A percentile compares a stretch with the other conserved stretches of the same genome.
These are phyloP conservation scores for Furcula furcula DNA, from an alignment of 2,888 invertebrate genomes.

Conservation along the genomic window DNA sequence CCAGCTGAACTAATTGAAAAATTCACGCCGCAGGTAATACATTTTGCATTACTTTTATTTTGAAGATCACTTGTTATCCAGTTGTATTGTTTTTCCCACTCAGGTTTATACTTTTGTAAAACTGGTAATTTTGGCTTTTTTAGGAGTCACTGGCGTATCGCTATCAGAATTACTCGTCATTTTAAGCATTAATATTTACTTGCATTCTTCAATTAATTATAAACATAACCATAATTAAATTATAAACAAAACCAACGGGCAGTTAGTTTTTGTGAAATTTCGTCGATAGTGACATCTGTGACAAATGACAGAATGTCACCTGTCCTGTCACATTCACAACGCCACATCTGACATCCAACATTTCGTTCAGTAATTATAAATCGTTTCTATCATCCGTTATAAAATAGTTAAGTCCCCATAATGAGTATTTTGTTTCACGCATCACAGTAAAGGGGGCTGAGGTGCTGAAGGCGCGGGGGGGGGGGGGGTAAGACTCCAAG, in stretches of 20 bases:
- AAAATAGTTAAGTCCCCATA: no score
- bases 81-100: constrained; percentile 7
- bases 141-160: constrained; percentile 4
- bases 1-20: constrained; percentile 4
- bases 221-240: no score
- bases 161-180: constrained; percentile 5
- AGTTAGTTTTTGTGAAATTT: constrained; percentile 6
- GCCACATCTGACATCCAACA: constrained; percentile 6
- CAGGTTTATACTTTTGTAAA: constrained; percentile 7
- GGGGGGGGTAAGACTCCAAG: no score
- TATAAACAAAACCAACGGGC: constrained; percentile 6
- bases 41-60: constrained; percentile 6
- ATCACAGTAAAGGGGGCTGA: no score
- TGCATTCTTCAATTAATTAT: constrained; percentile 4
- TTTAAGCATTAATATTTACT: constrained; percentile 4
- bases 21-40: constrained; percentile 4
- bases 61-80: constrained; percentile 9
- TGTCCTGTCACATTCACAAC: constrained; percentile 4
- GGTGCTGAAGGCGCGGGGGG: no score
- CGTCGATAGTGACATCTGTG: constrained; percentile 7
- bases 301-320: constrained; percentile 5
- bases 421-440: no score
- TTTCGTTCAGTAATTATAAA: constrained; percentile 8
- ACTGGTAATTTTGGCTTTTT: constrained; percentile 4
- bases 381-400: constrained; percentile 2